Evolutionary conservation across 2,113 vertebrate species (phyloP).

Genomic region (human): GRCh38 chr2:113379001-113379500

Average conservation of each 20-base stretch:
- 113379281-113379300: background rate
- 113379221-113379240: background rate
- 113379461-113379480: conserved; percentile 63
- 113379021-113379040: background rate
- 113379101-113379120: background rate
- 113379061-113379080: background rate
- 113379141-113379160: background rate
- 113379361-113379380: conserved; percentile 65
- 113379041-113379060: background rate
- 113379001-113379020: background rate
- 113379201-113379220: background rate
- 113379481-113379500: background rate
- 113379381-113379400: conserved; percentile 51
- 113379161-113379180: background rate
- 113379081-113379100: background rate
- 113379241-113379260: background rate
- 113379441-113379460: conserved; percentile 22
- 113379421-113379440: conserved; percentile 25
- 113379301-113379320: conserved; percentile 57
- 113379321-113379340: conserved; percentile 54
- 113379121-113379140: background rate
- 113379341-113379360: conserved; percentile 69
- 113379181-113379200: background rate
- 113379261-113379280: background rate
- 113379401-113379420: conserved; percentile 13